phyloP scores from a whole-genome alignment of 2,113 vertebrate genomes.

The Grammomys surdaster region DNA sequence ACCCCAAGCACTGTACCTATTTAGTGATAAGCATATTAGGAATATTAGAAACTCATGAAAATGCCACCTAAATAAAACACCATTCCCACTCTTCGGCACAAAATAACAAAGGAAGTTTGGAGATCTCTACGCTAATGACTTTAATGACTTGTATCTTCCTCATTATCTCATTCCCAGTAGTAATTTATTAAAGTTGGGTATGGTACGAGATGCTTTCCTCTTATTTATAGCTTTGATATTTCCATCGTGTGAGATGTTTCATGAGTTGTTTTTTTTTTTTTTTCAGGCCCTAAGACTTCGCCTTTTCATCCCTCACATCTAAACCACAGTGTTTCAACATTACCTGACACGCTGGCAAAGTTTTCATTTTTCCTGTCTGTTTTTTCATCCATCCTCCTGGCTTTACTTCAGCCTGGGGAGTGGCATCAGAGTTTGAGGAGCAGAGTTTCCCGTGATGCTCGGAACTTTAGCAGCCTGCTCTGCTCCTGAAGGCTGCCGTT shows the following conservation, averaged over 20 bases:
- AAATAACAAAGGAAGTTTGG: constrained; percentile 58
- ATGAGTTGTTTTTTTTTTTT: constrained; percentile 10
- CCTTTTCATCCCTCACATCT: not conserved
- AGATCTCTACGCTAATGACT: constrained; percentile 63
- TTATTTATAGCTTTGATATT: constrained; percentile 40
- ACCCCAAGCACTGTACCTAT: not conserved
- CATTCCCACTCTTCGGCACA: not conserved
- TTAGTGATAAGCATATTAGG: constrained; percentile 34
- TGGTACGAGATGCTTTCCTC: constrained; percentile 40
- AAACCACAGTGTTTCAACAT: constrained; percentile 50
- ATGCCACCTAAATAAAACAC: constrained; percentile 20
- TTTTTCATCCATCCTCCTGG: not conserved
- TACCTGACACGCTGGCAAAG: not conserved
- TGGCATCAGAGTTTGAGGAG: constrained; percentile 22
- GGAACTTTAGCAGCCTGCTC: constrained; percentile 48
- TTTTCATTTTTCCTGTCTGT: not conserved
- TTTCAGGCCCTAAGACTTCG: not conserved
- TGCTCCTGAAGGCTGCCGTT: constrained; percentile 66
- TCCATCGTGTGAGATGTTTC: constrained; percentile 2
- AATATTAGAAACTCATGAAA: constrained; percentile 55
- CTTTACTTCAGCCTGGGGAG: constrained; percentile 38
- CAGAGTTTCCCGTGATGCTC: constrained; percentile 55
- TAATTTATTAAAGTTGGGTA: constrained; percentile 56
- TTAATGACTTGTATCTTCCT: constrained; percentile 59
- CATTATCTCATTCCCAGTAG: constrained; percentile 58